Evolutionary conservation across 2,113 vertebrate species (phyloP).

Genomic region (Dipodomys stephensi): DNA sequence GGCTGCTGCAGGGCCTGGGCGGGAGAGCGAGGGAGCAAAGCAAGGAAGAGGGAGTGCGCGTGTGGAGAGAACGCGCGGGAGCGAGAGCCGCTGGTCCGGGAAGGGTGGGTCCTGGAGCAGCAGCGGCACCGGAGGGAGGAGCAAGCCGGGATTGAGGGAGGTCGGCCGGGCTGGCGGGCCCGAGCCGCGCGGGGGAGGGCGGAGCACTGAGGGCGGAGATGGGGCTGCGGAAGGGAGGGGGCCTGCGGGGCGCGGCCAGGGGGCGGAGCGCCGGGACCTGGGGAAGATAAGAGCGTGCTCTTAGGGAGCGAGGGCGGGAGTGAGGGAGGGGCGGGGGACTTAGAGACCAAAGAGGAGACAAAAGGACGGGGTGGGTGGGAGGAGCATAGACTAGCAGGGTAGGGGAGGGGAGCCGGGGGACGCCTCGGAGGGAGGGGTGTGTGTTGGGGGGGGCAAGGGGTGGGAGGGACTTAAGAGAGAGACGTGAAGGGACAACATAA

Average conservation of each 20-base stretch:
- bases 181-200: background rate
- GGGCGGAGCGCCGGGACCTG: conserved; percentile 63
- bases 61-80: conserved; percentile 20
- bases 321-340: conserved; percentile 70
- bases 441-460: background rate
- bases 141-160: conserved; percentile 44
- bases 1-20: conserved; percentile 73
- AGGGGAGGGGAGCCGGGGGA: conserved; percentile 64
- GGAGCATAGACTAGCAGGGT: conserved; percentile 49
- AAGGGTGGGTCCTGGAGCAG: conserved; percentile 57
- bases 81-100: conserved; percentile 29
- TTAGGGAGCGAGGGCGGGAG: conserved; percentile 65
- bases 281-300: conserved; percentile 68
- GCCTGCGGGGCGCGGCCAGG: conserved; percentile 67
- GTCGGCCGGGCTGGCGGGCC: conserved; percentile 36
- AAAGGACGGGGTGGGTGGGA: conserved; percentile 73
- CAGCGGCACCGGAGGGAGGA: conserved; percentile 43
- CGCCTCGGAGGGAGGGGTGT: conserved; percentile 30
- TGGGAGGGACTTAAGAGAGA: conserved; percentile 68
- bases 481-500: conserved; percentile 74
- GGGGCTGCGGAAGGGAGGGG: conserved; percentile 55
- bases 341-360: conserved; percentile 77
- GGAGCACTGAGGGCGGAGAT: conserved; percentile 56
- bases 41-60: conserved; percentile 31
- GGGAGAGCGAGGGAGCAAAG: background rate